phyloP scores from a whole-genome alignment of 2,113 vertebrate species.

The Neogale vison region DNA sequence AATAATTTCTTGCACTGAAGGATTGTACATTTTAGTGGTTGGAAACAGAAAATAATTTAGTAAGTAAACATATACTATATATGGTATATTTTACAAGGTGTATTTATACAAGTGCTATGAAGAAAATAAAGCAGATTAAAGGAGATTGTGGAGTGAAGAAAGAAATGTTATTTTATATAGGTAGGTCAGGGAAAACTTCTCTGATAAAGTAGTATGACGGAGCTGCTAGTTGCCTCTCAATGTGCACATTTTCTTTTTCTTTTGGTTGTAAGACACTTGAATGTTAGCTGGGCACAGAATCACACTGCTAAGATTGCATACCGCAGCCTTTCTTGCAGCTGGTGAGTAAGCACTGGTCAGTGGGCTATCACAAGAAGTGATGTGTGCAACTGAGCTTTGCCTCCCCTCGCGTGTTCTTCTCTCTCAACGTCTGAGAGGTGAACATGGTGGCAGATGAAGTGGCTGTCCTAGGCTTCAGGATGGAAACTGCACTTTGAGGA shows the following conservation, averaged over 20 bases:
- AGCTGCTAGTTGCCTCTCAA: background rate
- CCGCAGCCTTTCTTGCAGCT: background rate
- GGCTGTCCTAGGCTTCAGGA: background rate
- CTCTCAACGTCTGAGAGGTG: background rate
- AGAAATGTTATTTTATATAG: background rate
- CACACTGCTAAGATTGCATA: background rate
- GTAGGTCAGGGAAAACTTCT: background rate
- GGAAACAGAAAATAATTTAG: background rate
- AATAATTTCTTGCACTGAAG: background rate
- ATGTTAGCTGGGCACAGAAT: background rate
- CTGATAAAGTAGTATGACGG: background rate
- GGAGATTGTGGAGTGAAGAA: background rate
- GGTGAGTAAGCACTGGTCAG: background rate
- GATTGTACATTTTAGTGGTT: background rate
- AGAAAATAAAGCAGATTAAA: background rate
- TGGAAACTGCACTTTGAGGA: background rate
- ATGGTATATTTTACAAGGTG: background rate
- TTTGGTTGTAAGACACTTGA: background rate
- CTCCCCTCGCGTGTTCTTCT: background rate
- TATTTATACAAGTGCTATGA: background rate
- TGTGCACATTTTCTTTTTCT: background rate
- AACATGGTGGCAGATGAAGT: background rate
- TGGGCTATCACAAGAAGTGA: background rate
- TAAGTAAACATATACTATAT: background rate
- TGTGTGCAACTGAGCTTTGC: no score